Conservation (phyloP, 2,888 invertebrate genomes). For the Cepaea hortensis region DNA sequence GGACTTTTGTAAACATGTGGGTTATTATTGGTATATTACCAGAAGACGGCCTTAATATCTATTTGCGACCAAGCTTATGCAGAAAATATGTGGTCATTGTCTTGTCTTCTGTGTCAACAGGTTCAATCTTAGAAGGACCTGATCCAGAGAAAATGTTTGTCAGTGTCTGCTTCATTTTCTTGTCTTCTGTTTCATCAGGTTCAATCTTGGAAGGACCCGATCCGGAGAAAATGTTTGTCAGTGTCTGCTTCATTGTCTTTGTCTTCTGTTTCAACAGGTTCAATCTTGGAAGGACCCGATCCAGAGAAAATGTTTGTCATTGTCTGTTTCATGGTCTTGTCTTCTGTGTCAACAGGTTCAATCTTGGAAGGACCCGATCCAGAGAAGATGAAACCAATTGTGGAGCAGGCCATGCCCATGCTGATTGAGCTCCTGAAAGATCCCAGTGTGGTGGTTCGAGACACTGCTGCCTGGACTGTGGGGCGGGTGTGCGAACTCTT, state of each 20-base stretch:
- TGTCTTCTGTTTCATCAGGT: constrained; percentile 70
- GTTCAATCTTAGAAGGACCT: constrained; percentile 90
- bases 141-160: constrained; percentile 84
- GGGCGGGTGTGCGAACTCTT: constrained; percentile 98
- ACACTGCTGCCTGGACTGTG: constrained; percentile 98
- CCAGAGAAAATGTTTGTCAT: constrained; percentile 81
- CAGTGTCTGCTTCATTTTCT: too few relatives aligned
- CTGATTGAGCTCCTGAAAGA: constrained; percentile 97
- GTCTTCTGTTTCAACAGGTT: constrained; percentile 74
- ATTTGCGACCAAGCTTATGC: too few relatives aligned
- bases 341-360: constrained; percentile 76
- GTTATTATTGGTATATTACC: too few relatives aligned
- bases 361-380: constrained; percentile 94
- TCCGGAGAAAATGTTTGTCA: constrained; percentile 81
- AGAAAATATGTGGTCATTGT: too few relatives aligned
- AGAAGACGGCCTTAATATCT: too few relatives aligned
- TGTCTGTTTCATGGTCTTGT: too few relatives aligned
- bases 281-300: constrained; percentile 93
- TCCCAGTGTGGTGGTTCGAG: constrained; percentile 92
- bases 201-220: constrained; percentile 93
- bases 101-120: constrained; percentile 63
- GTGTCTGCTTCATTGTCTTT: too few relatives aligned
- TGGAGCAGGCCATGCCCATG: constrained; percentile 97
- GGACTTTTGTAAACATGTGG: too few relatives aligned
- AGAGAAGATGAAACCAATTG: constrained; percentile 90